These are phyloP conservation scores for Drosophila mercatorum DNA, from an alignment of 2,888 invertebrate species.

Conservation along the genomic window DNA sequence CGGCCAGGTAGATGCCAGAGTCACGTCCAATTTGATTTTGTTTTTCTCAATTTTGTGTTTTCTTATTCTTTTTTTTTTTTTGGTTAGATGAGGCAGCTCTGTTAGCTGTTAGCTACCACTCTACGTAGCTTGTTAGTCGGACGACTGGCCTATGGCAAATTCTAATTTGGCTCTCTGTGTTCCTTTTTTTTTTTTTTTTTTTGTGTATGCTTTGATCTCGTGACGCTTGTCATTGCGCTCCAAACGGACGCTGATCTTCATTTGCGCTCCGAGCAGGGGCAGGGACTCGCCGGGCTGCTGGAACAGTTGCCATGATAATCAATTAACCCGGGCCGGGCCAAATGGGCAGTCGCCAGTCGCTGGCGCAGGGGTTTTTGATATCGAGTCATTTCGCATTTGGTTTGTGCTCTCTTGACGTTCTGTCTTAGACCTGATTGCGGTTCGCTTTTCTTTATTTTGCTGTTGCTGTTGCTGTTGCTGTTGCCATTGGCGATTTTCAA, in stretches of 20 bases:
- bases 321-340: slow-evolving; percentile 70
- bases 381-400: slow-evolving; percentile 27
- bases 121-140: slow-evolving; percentile 44
- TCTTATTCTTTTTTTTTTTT: background rate
- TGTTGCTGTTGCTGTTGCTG: background rate
- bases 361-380: slow-evolving; percentile 23
- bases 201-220: slow-evolving; percentile 69
- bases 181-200: background rate
- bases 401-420: slow-evolving; percentile 16
- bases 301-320: slow-evolving; percentile 59
- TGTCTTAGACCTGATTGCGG: slow-evolving; percentile 45
- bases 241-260: slow-evolving; percentile 48
- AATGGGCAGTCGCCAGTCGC: slow-evolving; percentile 45
- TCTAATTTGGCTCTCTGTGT: slow-evolving; percentile 64
- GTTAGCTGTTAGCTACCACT: slow-evolving; percentile 48
- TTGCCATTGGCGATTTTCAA: slow-evolving; percentile 49
- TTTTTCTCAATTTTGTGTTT: background rate
- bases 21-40: slow-evolving; percentile 39
- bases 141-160: slow-evolving; percentile 41
- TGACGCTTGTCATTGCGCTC: slow-evolving; percentile 74
- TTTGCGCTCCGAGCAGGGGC: slow-evolving; percentile 23
- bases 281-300: slow-evolving; percentile 15
- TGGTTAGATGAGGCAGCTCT: slow-evolving; percentile 3
- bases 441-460: slow-evolving; percentile 3
- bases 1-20: slow-evolving; percentile 21